Conservation (phyloP, 1,140 invertebrate genomes). For the Drosophila arawakana region DNA sequence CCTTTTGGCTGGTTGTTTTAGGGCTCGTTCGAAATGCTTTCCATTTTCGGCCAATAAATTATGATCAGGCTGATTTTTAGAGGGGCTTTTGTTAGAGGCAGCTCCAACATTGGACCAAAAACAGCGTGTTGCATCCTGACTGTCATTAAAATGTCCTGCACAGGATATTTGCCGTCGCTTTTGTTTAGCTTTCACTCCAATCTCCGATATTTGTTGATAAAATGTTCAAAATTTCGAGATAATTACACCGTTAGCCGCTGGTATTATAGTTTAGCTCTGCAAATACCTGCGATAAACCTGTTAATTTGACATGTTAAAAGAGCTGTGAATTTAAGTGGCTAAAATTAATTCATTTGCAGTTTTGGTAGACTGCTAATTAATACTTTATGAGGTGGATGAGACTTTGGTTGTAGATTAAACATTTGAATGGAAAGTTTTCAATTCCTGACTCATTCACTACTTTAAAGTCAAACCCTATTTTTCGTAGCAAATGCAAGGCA, state of each 20-base stretch:
- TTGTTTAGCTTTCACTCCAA: constrained; percentile 16
- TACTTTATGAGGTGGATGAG: background rate
- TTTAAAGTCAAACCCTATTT: no score
- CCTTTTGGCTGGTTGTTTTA: constrained; percentile 16
- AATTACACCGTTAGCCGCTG: constrained; percentile 22
- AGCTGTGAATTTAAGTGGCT: background rate
- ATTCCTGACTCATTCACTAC: no score
- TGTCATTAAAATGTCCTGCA: constrained; percentile 37
- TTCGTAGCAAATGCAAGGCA: no score
- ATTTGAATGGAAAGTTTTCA: no score
- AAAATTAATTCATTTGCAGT: background rate
- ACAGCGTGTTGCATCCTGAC: constrained; percentile 26
- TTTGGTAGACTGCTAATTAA: background rate
- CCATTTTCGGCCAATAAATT: constrained; percentile 73
- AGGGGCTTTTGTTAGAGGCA: constrained; percentile 15
- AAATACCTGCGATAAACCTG: background rate
- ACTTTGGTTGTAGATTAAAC: background rate
- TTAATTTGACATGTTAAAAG: constrained; percentile 1
- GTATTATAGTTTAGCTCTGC: background rate
- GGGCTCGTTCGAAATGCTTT: constrained; percentile 41
- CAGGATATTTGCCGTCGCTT: constrained; percentile 11
- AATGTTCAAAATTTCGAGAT: constrained; percentile 14
- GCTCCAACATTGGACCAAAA: background rate
- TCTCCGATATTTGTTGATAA: constrained; percentile 19
- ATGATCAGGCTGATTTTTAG: constrained; percentile 77